Evolutionary conservation across 2,888 invertebrate species (phyloP), one percentile per base, ranked within the genome.

Genomic region (Lamellibrachia satsuma): DNA sequence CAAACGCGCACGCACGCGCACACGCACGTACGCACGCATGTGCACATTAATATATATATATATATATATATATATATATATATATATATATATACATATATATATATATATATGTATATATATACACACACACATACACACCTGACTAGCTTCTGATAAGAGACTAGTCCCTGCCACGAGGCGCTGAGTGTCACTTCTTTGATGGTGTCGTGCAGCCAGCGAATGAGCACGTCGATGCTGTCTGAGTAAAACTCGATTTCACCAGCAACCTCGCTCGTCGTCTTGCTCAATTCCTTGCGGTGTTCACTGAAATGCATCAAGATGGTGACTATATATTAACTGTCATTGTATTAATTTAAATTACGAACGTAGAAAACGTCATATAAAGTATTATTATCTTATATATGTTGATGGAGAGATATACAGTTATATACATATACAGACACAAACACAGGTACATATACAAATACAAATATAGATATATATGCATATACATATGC

Each of bases 131-230:
- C 15, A 57, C 57, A 11, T 6, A 60, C 60, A 15, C 15, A 75
- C 75, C 75, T 75, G 15, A 75, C 75, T 1, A 75, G 75, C 11
- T 75, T 75, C n/a, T 75, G 75, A n/a, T 75, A 75, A 4, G 75
- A 75, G 27, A 95, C 95, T 60, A 96, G 94, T 11, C 94, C 94
- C 93, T 95, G 94, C 96, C 95, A 96, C 90, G 95, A 94, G 55
- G 94, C 94, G 0, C 95, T 95, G 1, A 95, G 95, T 27, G 94
- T 94, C 15, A 95, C 94, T 93, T 95, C 95, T 2, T 94, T 94
- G n/a, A 96, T 98, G 22, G 95, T 94, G 91, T 95, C 95, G 92
- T 95, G 95, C 51, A 96, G 93, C 96, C 95, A 95, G 90, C 94
- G 94, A 92, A 95, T 95, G 93, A 95, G 95, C 11, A 95, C 94